Base-by-base conservation (phyloP, 1,140 invertebrate species). In the Lepidurus couesii region DNA sequence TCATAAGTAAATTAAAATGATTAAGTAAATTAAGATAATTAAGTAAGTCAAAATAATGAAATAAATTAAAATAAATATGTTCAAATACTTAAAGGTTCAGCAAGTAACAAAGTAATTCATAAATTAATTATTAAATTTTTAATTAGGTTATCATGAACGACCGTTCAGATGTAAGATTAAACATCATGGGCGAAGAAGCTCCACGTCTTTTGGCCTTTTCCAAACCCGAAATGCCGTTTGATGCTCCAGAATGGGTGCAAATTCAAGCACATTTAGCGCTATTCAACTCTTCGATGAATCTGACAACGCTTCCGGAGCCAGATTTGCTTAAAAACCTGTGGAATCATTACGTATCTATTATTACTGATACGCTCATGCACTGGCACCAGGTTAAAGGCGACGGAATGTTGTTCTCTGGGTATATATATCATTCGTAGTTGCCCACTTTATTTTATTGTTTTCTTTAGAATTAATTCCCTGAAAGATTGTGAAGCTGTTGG, bases 391-490 rank as follows among this genome's bases (percentile, higher is more conserved):
- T 65, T 7, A 65, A 65, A 65, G 53, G 53, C 53, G 53, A 65
- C 21, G 53, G 53, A 65, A 65, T 65, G 53, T 21, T 65, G 53
- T 65, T 65, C n/a, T 65, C 53, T 9, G 53, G 53, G 53, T 65
- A 16, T 21, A 7, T n/a, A 16, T 16, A n/a, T 65, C 16, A 13
- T 13, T n/a, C 21, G 16, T 65, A 16, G 1, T 16, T n/a, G 13
- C 21, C 6, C 1, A n/a, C 16, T 65, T 65, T 21, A 21, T 1
- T 16, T 7, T n/a, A 13, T 65, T 65, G 1, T 65, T 11, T 65
- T 13, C 16, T 65, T 16, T 21, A 65, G 53, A 4, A 9, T 65
- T 65, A 4, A 4, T 7, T 65, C 53, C 16, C 53, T n/a, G 13
- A 16, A 13, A 7, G 53, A 65, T 74, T 74, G 21, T 34, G 44